phyloP scores from a whole-genome alignment of 1,140 invertebrate genomes.

The Drosophila aff. region DNA sequence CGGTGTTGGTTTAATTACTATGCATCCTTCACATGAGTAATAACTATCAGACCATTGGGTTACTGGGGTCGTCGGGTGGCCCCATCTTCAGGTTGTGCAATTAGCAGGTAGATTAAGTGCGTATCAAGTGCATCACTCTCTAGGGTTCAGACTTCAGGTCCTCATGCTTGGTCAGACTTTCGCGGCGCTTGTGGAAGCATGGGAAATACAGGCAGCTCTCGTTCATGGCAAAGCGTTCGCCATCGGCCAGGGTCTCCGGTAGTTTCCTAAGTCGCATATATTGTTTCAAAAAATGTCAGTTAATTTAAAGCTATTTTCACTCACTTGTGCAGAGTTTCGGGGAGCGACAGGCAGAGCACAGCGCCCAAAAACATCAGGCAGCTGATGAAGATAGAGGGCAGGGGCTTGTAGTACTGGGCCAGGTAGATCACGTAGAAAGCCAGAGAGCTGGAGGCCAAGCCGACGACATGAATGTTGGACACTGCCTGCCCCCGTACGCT shows the following conservation, averaged over 20 bases:
- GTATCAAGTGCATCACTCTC: constrained; percentile 10
- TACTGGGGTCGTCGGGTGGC: constrained; percentile 47
- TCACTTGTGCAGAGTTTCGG: constrained; percentile 87
- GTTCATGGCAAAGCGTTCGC: constrained; percentile 87
- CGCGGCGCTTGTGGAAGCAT: constrained; percentile 61
- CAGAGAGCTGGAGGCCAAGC: constrained; percentile 85
- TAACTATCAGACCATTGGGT: constrained; percentile 75
- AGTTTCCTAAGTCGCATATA: constrained; percentile 72
- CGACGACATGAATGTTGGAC: constrained; percentile 86
- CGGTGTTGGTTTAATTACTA: constrained; percentile 59
- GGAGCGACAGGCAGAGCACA: constrained; percentile 86
- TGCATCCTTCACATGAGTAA: constrained; percentile 72
- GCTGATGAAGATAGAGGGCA: constrained; percentile 87
- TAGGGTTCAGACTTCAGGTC: constrained; percentile 62
- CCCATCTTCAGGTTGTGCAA: constrained; percentile 66
- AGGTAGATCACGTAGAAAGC: constrained; percentile 83
- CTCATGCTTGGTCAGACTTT: constrained; percentile 36
- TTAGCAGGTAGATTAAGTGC: constrained; percentile 26
- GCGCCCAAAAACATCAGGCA: constrained; percentile 86
- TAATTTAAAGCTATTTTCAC: background rate
- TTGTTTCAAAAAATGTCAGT: background rate
- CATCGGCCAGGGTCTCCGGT: constrained; percentile 87
- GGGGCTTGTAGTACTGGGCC: constrained; percentile 85
- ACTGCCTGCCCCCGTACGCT: constrained; percentile 87
- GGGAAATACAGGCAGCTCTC: constrained; percentile 84